Base-by-base conservation (phyloP, 2,888 invertebrate species). In the Xestia sexstrigata region DNA sequence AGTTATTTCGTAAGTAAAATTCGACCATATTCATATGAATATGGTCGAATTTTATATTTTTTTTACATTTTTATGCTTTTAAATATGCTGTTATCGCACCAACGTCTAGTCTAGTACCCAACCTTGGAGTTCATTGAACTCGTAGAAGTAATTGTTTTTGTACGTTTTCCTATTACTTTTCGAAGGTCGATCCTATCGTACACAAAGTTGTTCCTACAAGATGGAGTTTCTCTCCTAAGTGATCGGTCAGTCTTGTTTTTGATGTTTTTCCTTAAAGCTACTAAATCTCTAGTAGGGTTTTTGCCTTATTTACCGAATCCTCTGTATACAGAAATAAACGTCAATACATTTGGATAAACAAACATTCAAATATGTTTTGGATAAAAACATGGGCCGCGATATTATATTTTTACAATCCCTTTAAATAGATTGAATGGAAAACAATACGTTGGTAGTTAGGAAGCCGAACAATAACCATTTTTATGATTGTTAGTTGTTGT, bases 181-280 rank as follows among this genome's bases (percentile, higher is more conserved):
- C 72, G 67, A 76, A 81, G 76, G 65, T 65, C 63, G 72, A 47
- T 74, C 76, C 62, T 67, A 76, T 65, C 60, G 35, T 60, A 63
- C 30, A 82, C 47, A 62, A 80, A 83, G 42, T 76, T 70, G 71
- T 80, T 74, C 47, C 74, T 62, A 58, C 58, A 60, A 70, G 66
- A 70, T 68, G 74, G 65, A 74, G 74, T 76, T 80, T 72, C 42
- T n/a, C 63, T 69, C 30, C 73, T 78, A 71, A 84, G 66, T 74
- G 68, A 78, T 85, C 70, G 71, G 74, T 74, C 69, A 74, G 69
- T 72, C 72, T 52, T 73, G 74, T 68, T 63, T 76, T 69, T 74
- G 82, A 81, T 78, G 73, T 84, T 74, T 85, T 68, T 63, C 47
- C 62, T 65, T 15, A 45, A 70, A 79, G 62, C 45, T 47, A 47